Evolutionary conservation across 1,140 invertebrate species (phyloP).

Genomic region (Dendrolimus punctatus): DNA sequence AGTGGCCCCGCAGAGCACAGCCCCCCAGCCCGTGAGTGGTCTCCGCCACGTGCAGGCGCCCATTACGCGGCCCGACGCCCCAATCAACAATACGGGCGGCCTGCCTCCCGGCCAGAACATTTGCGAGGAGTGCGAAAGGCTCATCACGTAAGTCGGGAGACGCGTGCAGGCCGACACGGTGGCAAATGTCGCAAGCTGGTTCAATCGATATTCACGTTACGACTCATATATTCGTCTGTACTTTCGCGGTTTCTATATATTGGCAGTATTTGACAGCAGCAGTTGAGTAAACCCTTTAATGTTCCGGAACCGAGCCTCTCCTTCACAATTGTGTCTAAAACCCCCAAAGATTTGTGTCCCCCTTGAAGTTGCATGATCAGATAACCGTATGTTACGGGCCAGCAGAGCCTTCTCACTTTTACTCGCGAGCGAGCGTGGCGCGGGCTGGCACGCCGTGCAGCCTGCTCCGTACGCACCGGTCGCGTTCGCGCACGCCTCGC

Average conservation of each 20-base stretch:
- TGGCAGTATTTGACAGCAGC: too few species aligned
- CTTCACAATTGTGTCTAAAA: too few species aligned
- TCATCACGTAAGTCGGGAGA: slow-evolving; percentile 90
- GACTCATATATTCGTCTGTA: not conserved
- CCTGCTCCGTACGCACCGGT: slow-evolving; percentile 38
- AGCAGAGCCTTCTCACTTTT: slow-evolving; percentile 63
- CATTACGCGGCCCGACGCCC: slow-evolving; percentile 80
- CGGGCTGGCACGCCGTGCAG: slow-evolving; percentile 50
- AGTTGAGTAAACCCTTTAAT: too few species aligned
- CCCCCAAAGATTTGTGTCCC: too few species aligned
- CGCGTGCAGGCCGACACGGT: slow-evolving; percentile 51
- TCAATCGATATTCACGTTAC: slow-evolving; percentile 3
- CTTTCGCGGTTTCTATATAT: too few species aligned
- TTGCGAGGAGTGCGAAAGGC: slow-evolving; percentile 92
- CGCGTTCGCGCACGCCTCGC: slow-evolving; percentile 34
- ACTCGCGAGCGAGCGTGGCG: slow-evolving; percentile 59
- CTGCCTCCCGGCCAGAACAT: slow-evolving; percentile 90
- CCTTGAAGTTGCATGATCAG: not conserved
- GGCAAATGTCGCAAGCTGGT: slow-evolving; percentile 33
- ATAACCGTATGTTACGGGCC: slow-evolving; percentile 37
- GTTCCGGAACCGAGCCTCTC: too few species aligned
- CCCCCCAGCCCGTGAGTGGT: slow-evolving; percentile 48
- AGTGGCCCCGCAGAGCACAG: slow-evolving; percentile 25
- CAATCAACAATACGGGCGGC: slow-evolving; percentile 76
- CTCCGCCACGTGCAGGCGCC: slow-evolving; percentile 81